A percentile compares a stretch with the other conserved stretches of the same genome.
Conservation (phyloP, 2,888 invertebrate species). For the Limnephilus auricula region DNA sequence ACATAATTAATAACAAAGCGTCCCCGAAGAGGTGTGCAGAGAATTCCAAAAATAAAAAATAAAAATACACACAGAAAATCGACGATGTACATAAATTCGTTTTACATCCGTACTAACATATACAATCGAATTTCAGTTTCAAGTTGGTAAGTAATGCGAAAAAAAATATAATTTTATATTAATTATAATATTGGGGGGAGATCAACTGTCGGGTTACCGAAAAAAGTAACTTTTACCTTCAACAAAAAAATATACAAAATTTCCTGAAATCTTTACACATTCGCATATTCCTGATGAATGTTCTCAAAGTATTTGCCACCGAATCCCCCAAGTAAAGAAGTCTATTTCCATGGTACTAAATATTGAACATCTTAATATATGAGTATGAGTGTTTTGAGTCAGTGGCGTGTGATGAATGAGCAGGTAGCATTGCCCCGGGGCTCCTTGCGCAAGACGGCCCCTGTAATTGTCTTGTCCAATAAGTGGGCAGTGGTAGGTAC, state of each 20-base stretch:
- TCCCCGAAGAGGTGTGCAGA: too few species aligned
- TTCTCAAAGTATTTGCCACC: not conserved
- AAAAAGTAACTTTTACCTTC: not conserved
- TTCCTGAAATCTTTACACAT: not conserved
- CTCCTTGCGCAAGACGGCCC: slow-evolving; percentile 42
- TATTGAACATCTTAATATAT: not conserved
- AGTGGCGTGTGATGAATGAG: not conserved
- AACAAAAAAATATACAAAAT: not conserved
- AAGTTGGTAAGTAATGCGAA: too few species aligned
- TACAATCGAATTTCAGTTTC: too few species aligned
- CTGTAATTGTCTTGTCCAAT: slow-evolving; percentile 61
- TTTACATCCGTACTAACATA: too few species aligned
- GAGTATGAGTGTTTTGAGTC: not conserved
- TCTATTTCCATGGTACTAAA: not conserved
- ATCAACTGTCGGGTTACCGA: too few species aligned
- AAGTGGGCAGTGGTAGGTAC: slow-evolving; percentile 49
- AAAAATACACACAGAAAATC: too few species aligned
- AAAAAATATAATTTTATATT: too few species aligned
- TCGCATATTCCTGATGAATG: not conserved
- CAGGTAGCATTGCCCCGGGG: slow-evolving; percentile 20
- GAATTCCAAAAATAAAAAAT: too few species aligned
- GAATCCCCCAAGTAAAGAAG: not conserved
- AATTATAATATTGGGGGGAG: too few species aligned
- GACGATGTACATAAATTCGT: too few species aligned
- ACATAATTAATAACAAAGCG: too few species aligned